These are phyloP conservation scores for Trematomus bernacchii DNA, from an alignment of 2,797 vertebrate genomes.

Conservation along the genomic window DNA sequence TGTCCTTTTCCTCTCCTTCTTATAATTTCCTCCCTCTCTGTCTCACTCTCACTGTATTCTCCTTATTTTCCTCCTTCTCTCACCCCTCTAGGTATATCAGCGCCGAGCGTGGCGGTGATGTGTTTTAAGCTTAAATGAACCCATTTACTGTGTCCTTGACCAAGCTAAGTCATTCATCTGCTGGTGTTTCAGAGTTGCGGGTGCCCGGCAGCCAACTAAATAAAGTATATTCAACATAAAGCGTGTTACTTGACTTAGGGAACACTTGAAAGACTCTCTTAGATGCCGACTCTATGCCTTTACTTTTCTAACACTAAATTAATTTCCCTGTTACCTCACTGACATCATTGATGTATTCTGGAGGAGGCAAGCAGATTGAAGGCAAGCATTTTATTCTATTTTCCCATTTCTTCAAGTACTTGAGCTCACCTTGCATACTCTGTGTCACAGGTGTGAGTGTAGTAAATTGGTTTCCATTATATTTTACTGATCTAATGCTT, in stretches of 20 bases:
- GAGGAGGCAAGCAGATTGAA: slow-evolving; percentile 10
- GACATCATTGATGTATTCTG: slow-evolving; percentile 24
- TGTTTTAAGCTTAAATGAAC: slow-evolving; percentile 79
- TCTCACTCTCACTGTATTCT: slow-evolving; percentile 30
- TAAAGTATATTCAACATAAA: slow-evolving; percentile 57
- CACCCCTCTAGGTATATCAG: slow-evolving; percentile 63
- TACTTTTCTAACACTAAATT: slow-evolving; percentile 35
- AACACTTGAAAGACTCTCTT: slow-evolving; percentile 42
- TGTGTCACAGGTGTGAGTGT: slow-evolving; percentile 1
- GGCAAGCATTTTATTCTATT: slow-evolving; percentile 25
- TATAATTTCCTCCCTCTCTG: slow-evolving; percentile 41
- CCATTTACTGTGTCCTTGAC: slow-evolving; percentile 80
- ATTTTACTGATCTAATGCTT: neutral
- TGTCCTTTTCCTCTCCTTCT: slow-evolving; percentile 66
- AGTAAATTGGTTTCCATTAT: neutral
- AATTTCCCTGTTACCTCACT: slow-evolving; percentile 30
- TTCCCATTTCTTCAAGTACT: slow-evolving; percentile 2
- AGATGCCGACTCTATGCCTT: slow-evolving; percentile 26
- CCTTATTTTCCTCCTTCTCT: slow-evolving; percentile 16
- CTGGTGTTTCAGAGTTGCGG: slow-evolving; percentile 44
- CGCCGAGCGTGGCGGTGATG: slow-evolving; percentile 55
- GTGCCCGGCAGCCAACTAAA: slow-evolving; percentile 46
- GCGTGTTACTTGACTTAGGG: slow-evolving; percentile 36
- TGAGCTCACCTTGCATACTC: neutral
- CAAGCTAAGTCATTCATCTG: slow-evolving; percentile 74